These are phyloP conservation scores for Serinus canaria DNA, from an alignment of 2,113 vertebrate species.

Conservation along the genomic window DNA sequence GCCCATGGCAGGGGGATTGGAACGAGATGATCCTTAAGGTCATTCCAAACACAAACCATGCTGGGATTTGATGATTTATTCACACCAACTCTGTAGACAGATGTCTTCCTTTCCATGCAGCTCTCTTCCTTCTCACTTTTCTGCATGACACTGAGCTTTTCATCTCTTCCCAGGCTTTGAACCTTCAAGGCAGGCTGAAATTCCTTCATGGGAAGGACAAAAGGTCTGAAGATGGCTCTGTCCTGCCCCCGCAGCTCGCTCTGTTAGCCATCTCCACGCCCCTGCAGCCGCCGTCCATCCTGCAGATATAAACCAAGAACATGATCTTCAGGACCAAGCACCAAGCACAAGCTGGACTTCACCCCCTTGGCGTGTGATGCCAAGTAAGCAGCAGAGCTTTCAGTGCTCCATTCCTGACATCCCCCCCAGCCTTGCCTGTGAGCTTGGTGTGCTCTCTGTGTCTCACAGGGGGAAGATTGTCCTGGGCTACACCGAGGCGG, in stretches of 20 bases:
- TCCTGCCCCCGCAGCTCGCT: conserved; percentile 65
- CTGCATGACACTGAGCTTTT: neutral
- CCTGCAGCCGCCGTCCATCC: conserved; percentile 73
- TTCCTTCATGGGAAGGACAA: conserved; percentile 76
- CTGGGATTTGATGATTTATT: neutral
- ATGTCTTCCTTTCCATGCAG: neutral
- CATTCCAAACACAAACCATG: neutral
- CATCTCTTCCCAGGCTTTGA: conserved; percentile 68
- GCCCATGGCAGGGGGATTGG: neutral
- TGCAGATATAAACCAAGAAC: conserved; percentile 78
- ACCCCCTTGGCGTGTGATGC: conserved; percentile 76
- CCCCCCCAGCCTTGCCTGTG: neutral
- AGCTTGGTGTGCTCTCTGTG: fast-evolving
- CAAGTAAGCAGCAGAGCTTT: conserved; percentile 61
- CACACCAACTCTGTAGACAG: neutral
- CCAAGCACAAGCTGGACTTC: conserved; percentile 83
- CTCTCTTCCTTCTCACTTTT: neutral
- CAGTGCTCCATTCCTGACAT: fast-evolving
- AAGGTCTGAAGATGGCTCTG: conserved; percentile 63
- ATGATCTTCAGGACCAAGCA: conserved; percentile 82
- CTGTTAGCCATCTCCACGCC: conserved; percentile 79
- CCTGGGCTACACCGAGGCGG: conserved; percentile 14
- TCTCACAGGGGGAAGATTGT: neutral
- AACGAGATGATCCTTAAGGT: neutral
- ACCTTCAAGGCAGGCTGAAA: conserved; percentile 78